Evolutionary conservation across 1,140 invertebrate genomes (phyloP).

Genomic region (Zelostemma sp.): DNA sequence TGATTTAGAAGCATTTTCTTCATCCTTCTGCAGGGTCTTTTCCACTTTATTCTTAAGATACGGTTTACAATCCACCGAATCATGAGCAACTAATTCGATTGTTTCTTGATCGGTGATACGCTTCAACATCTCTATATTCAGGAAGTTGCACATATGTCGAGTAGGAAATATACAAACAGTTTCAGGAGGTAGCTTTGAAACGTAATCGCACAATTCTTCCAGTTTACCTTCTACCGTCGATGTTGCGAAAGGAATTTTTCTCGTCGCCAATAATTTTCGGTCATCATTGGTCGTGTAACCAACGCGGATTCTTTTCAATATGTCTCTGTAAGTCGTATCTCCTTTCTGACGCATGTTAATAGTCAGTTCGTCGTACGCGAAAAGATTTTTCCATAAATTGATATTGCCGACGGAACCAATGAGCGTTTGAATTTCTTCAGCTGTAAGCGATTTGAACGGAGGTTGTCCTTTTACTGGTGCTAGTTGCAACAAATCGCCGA

Average conservation of each 20-base stretch:
- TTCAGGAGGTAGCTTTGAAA: conserved; percentile 29
- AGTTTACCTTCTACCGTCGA: conserved; percentile 24
- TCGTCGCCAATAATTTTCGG: conserved; percentile 22
- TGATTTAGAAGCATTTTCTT: conserved; percentile 21
- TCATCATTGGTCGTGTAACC: conserved; percentile 41
- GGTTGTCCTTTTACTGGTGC: conserved; percentile 8
- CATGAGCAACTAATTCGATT: conserved; percentile 44
- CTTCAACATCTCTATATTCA: conserved; percentile 49
- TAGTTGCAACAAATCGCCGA: conserved; percentile 12
- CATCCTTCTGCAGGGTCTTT: conserved; percentile 24
- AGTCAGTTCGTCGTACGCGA: conserved; percentile 27
- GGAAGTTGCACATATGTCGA: conserved; percentile 27
- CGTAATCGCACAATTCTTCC: conserved; percentile 42
- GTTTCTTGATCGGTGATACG: conserved; percentile 30
- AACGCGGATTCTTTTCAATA: conserved; percentile 25
- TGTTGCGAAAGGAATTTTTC: conserved; percentile 30
- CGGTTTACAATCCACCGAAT: conserved; percentile 16
- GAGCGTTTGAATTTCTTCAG: conserved; percentile 3
- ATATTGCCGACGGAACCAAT: background rate
- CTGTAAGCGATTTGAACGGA: background rate
- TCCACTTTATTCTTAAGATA: conserved; percentile 30
- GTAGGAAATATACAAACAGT: conserved; percentile 45
- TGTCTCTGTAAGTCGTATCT: conserved; percentile 17
- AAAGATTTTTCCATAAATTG: conserved; percentile 8
- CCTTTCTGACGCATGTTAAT: conserved; percentile 28